Base-by-base conservation (phyloP, 2,797 vertebrate genomes). In the Hippoglossus hippoglossus region DNA sequence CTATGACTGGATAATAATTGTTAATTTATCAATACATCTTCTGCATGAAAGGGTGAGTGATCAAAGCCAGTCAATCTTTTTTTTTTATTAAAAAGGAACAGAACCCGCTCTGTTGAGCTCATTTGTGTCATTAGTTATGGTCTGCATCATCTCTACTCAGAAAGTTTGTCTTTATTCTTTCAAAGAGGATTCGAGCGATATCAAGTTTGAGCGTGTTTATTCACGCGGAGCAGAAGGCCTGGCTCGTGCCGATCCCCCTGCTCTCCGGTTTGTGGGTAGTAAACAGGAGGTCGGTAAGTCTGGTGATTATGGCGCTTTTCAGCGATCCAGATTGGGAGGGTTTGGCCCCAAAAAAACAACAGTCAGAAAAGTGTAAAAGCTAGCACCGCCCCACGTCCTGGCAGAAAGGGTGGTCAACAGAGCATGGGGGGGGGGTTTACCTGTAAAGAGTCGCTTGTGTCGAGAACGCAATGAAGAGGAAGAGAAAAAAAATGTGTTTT, bases 361-460 rank as follows among this genome's bases (percentile, higher is more conserved):
- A 68, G 25, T 53, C 26, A 47, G 63, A 68, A 61, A 80, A 75
- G 41, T 80, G 26, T 47, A 81, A 78, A 61, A 39, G 34, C 49
- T 2, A 49, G 63, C 66, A 62, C 49, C 67, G 65, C 77, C 71
- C 79, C 67, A 69, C 13, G 16, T 63, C 67, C 70, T 58, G 54
- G 52, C 46, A 56, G 74, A 62, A 57, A 75, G 63, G 44, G 53
- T 15, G 68, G 81, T 89, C 85, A 86, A 66, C 75, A 59, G 78
- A 69, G 80, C 83, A 83, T 73, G 64, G 67, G 73, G 39, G 4
- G 16, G 4, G 12, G 41, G 41, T 80, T 73, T 73, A 77, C 82
- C 86, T 89, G 83, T 89, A 86, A 77, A 69, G 70, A 86, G 54
- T 67, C 79, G 81, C 66, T 59, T 65, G 68, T 82, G 76, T 85